Evolutionary conservation across 2,888 invertebrate genomes (phyloP).

Genomic region (Mythimna pallens): DNA sequence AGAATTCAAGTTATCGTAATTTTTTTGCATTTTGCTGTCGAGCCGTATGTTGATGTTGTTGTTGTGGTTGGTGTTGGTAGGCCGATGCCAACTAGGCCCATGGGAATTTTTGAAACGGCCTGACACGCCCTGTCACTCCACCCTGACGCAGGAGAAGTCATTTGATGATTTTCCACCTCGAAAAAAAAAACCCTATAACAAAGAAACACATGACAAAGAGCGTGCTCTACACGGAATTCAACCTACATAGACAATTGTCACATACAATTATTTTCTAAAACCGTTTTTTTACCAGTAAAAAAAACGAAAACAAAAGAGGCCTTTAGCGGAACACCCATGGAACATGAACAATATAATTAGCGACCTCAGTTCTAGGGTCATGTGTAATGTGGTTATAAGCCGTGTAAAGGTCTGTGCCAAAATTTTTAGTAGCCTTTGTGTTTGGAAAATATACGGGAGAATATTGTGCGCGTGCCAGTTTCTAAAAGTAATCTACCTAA

Average conservation of each 20-base stretch:
- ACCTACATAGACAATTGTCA: constrained; percentile 6
- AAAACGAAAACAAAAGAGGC: constrained; percentile 35
- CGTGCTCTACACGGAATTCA: background rate
- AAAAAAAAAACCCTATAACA: too few species aligned
- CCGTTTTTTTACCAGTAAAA: background rate
- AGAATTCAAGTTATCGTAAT: too few species aligned
- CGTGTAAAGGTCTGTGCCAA: constrained; percentile 28
- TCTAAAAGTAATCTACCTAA: background rate
- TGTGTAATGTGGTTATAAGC: constrained; percentile 33
- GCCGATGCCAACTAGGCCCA: too few species aligned
- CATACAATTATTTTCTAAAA: background rate
- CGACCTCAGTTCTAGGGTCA: constrained; percentile 54
- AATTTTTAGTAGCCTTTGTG: constrained; percentile 39
- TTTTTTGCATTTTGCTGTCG: too few species aligned
- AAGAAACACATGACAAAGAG: constrained; percentile 3
- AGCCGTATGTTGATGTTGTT: too few species aligned
- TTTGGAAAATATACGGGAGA: constrained; percentile 21
- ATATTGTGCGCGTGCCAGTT: background rate
- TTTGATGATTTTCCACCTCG: too few species aligned
- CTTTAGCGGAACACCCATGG: constrained; percentile 36
- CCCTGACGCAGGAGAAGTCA: too few species aligned
- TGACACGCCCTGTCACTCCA: too few species aligned
- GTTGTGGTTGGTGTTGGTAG: too few species aligned
- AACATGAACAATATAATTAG: constrained; percentile 48
- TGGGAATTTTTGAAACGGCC: too few species aligned